Percentiles rank a stretch among this genome's conserved stretches.
phyloP scores from a whole-genome alignment of 1,140 invertebrate species.

The Sminthurinus signatus region DNA sequence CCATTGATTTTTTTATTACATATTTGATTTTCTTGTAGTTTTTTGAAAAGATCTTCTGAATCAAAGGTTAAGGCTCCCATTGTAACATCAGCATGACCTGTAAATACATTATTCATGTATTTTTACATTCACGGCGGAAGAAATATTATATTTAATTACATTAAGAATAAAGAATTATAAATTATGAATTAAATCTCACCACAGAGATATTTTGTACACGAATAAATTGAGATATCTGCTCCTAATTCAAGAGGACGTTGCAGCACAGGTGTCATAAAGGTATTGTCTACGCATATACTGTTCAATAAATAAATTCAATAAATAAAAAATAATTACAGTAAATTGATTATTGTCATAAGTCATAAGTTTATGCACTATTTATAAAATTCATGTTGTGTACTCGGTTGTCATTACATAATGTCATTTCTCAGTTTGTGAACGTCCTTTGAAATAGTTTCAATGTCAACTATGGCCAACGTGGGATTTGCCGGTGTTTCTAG shows the following conservation, averaged over 20 bases:
- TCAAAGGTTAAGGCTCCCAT: slow-evolving; percentile 57
- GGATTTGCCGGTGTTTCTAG: slow-evolving; percentile 97
- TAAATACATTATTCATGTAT: no score
- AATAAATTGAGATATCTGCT: slow-evolving; percentile 60
- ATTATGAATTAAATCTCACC: neutral
- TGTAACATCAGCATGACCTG: slow-evolving; percentile 59
- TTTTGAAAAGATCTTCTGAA: slow-evolving; percentile 48
- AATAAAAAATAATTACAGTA: no score
- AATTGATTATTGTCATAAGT: no score
- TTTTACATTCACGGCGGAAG: no score
- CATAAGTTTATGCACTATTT: no score
- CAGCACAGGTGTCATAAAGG: slow-evolving; percentile 82
- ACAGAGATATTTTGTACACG: slow-evolving; percentile 64
- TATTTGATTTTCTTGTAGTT: slow-evolving; percentile 56
- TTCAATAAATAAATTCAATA: no score
- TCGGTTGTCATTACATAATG: no score
- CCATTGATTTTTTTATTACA: no score
- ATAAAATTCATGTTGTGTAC: no score
- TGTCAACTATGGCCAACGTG: slow-evolving; percentile 82
- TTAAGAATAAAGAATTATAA: neutral
- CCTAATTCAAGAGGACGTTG: slow-evolving; percentile 58
- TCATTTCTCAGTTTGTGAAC: slow-evolving; percentile 55
- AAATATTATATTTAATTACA: no score
- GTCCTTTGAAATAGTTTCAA: slow-evolving; percentile 62
- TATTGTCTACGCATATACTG: slow-evolving; percentile 99